Percentiles rank a stretch among this genome's conserved stretches.
Conservation (phyloP, 2,797 vertebrate genomes). For the Sebastes paucispinis region DNA sequence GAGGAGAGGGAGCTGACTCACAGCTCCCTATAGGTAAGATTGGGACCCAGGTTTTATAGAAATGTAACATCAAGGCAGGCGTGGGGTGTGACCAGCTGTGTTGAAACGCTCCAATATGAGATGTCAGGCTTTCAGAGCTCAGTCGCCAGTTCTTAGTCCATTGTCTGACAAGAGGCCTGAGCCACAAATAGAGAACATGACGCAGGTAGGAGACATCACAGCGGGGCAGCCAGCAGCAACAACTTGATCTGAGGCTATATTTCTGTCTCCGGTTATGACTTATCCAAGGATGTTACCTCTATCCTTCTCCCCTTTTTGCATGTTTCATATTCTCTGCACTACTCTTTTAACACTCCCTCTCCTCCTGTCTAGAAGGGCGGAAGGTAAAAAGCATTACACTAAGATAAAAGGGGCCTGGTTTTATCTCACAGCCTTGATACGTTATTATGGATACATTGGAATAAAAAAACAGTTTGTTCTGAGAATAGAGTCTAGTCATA, state of each 20-base stretch:
- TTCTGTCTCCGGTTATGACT: background rate
- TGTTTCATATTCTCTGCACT: constrained; percentile 1
- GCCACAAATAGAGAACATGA: constrained; percentile 1
- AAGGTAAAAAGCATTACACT: background rate
- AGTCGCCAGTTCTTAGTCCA: background rate
- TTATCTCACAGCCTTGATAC: background rate
- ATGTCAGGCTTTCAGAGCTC: constrained; percentile 1
- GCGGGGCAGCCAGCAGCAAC: background rate
- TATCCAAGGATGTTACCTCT: background rate
- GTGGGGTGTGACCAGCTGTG: background rate
- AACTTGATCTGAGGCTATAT: background rate
- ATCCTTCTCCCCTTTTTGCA: background rate
- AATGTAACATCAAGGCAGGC: background rate
- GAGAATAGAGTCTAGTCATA: constrained; percentile 12
- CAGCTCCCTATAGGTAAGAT: background rate
- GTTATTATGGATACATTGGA: background rate
- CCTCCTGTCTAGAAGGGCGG: background rate
- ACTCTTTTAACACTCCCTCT: background rate
- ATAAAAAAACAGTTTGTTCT: background rate
- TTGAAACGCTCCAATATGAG: background rate
- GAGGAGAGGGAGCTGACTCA: background rate
- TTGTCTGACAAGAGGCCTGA: background rate
- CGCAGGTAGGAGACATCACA: background rate
- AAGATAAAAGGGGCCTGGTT: background rate
- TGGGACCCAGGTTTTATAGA: background rate